A percentile compares a stretch with the other conserved stretches of the same genome.
These are phyloP conservation scores for Tetheella fluctuosa DNA, from an alignment of 2,888 invertebrate genomes.

Conservation along the genomic window DNA sequence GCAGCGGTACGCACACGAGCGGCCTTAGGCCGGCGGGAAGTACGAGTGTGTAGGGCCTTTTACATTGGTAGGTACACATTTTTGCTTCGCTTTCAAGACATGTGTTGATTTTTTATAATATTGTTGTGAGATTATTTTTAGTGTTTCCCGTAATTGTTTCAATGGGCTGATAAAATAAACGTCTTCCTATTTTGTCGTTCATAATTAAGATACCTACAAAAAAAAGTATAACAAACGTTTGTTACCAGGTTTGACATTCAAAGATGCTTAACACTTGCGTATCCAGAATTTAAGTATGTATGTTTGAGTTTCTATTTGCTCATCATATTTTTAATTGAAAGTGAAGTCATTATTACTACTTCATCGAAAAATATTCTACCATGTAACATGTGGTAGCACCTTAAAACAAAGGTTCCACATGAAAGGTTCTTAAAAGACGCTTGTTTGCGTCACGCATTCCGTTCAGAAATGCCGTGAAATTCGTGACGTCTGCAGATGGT, in stretches of 20 bases:
- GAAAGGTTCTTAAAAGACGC: not conserved
- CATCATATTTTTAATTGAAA: no score
- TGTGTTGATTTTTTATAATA: not conserved
- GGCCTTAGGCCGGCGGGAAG: slow-evolving; percentile 23
- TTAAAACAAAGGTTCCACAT: not conserved
- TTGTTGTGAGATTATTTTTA: no score
- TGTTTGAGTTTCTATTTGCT: no score
- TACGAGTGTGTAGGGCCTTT: not conserved
- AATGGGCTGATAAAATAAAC: no score
- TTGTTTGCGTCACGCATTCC: not conserved
- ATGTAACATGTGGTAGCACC: not conserved
- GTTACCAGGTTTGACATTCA: no score
- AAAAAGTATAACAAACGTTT: no score
- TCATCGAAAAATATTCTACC: not conserved
- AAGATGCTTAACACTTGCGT: no score
- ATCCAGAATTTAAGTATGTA: no score
- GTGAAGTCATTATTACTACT: no score
- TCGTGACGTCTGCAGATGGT: slow-evolving; percentile 26
- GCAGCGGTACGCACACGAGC: slow-evolving; percentile 33
- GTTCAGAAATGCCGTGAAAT: slow-evolving; percentile 35
- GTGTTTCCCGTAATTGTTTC: no score
- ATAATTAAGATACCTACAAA: no score
- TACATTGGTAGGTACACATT: not conserved
- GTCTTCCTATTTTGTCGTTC: no score
- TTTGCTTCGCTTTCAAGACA: not conserved